Evolutionary conservation across 2,113 vertebrate genomes (phyloP), one percentile per base, ranked within the genome.

Genomic region (Perccottus glenii): DNA sequence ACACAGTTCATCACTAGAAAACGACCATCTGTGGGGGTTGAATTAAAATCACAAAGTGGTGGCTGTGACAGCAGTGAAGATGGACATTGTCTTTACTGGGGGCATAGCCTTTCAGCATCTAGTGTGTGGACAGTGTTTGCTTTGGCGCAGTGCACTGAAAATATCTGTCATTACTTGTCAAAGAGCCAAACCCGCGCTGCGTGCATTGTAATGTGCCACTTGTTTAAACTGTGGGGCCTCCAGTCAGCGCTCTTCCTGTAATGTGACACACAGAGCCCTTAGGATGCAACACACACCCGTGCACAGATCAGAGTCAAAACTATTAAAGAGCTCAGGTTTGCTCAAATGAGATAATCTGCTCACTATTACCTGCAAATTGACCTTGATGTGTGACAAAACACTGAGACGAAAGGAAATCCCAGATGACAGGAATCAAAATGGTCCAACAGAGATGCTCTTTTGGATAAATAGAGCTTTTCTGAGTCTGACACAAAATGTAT

Each of bases 361-460:
- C 56, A 14, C 68, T 62, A 91, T 88, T 91, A 90, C 81, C 75
- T 80, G 72, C 58, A 89, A 91, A 89, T 80, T 78, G 71, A 55
- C 81, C 90, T 91, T 90, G 83, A 87, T 91, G 91, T 81, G 33
- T 82, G 88, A 89, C 84, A 87, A 88, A 91, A 92, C 83, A 90
- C 59, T 27, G 56, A 45, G 67, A 74, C 45, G 44, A 47, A 73
- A 82, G 87, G 89, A 89, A 91, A 88, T 80, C 76, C 80, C 82
- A 87, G 88, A 91, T 73, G 78, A 81, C 77, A 81, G 73, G 63
- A 90, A 89, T 88, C 78, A 90, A 83, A 88, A 88, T 78, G 73
- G 81, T 60, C 64, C 64, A 84, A 77, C 77, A 77, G 57, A 59
- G 56, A 69, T 48, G 65, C 27, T 71, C 73, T 44, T 10, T 33